Base-by-base conservation (phyloP, 1,140 invertebrate species). In the Lineus longissimus region DNA sequence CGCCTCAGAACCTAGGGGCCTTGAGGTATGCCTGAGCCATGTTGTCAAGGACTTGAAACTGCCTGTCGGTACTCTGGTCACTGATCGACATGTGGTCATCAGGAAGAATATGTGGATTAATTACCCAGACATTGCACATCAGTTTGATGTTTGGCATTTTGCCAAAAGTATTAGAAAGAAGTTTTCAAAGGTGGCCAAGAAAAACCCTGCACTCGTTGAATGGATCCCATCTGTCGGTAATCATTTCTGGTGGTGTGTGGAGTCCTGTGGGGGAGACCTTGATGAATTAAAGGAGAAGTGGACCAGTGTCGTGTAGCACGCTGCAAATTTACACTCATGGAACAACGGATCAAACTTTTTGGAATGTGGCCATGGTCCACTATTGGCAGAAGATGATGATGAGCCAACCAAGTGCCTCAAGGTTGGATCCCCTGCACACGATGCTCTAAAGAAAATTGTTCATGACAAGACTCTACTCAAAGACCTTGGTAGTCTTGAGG, bases 131-230 rank as follows among this genome's bases (percentile, higher is more conserved):
- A 30, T 31, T n/a, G 55, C 13, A n/a, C 55, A 57, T 7, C 55
- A 57, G 55, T 57, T 6, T 57, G 55, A 57, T 57, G 55, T 57
- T 9, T 57, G 55, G 55, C 55, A 57, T 25, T 27, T 31, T 6
- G 55, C 7, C 6, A 57, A 57, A 30, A n/a, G 22, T n/a, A 25
- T 57, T 9, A 31, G 6, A 9, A 57, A 57, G 25, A 57, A 57
- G 55, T 25, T 57, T 2, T 2, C 25, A 57, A 30, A n/a, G 15
- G 4, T 36, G 22, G 55, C 29, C 19, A 25, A 57, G 27, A 57
- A 57, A n/a, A 31, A 23, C n/a, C 2, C 2, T 2, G 55, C 9
- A 7, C 29, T 57, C 9, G 11, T 27, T 22, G 22, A 11, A 23
- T 57, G 55, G 55, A 25, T 30, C 17, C 9, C 22, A 6, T 22